Base-by-base conservation (phyloP, 2,113 vertebrate species). In the Datnioides undecimradiatus region DNA sequence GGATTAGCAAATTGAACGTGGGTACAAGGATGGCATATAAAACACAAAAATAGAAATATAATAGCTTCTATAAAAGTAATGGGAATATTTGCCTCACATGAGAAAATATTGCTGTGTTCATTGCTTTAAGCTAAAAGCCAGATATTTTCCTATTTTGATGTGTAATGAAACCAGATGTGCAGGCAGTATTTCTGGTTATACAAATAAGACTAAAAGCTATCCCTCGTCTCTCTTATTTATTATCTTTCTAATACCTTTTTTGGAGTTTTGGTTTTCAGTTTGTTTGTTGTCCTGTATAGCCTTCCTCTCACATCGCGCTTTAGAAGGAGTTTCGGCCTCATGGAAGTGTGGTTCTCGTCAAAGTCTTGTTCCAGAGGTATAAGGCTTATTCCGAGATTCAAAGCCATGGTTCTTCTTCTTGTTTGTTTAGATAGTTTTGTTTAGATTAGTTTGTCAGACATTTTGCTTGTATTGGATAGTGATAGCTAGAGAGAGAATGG, bases 11-110 rank as follows among this genome's bases (percentile, higher is more conserved):
- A 59, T 51, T 77, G 33, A 54, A 60, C 51, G 40, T 67, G 48
- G 21, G 63, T 54, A 48, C 49, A 84, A 8, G 19, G 52, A 70
- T 40, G 29, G 6, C 25, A 40, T 27, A 51, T 63, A 69, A 79
- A 88, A 77, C n/a, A 76, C 33, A 59, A 38, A 88, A 74, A 64
- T 43, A 67, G 64, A 68, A 80, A 60, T 69, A 14, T 62, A 85
- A 76, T 46, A 34, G 38, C 33, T 59, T 23, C 68, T 82, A 54
- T 82, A 66, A 83, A 87, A 83, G 43, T 64, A 57, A 73, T 19
- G 5, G 43, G 54, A 74, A 62, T 59, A 83, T 71, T 80, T 69
- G 38, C 29, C 27, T 58, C 48, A 12, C 27, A 64, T 78, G 1
- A 75, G 54, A 62, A 69, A 57, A 51, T 54, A 57, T 73, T 49